Percentiles rank a stretch among this genome's conserved stretches.
phyloP scores from a whole-genome alignment of 1,140 invertebrate genomes.

The Stegodyphus mimosarum region DNA sequence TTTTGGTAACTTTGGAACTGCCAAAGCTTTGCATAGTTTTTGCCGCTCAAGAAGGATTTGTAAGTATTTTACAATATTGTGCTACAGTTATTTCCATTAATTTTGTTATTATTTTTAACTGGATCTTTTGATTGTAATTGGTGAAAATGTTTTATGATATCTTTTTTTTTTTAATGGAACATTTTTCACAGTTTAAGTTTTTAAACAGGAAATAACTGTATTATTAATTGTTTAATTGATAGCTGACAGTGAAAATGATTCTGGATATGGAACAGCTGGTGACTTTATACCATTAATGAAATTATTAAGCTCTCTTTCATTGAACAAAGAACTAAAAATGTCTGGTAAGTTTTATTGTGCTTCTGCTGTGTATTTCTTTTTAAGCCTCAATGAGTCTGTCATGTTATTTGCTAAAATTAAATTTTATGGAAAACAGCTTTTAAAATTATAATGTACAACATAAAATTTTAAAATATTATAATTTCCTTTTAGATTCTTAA shows the following conservation, averaged over 20 bases:
- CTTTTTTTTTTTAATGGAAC: neutral
- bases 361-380: no score
- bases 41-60: slow-evolving; percentile 45
- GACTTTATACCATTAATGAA: slow-evolving; percentile 45
- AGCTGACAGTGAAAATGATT: slow-evolving; percentile 62
- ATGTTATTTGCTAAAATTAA: no score
- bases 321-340: slow-evolving; percentile 51
- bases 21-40: slow-evolving; percentile 61
- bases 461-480: no score
- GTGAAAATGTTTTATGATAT: neutral
- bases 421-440: no score
- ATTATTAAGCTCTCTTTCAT: slow-evolving; percentile 36
- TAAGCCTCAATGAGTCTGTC: no score
- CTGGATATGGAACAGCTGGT: slow-evolving; percentile 55
- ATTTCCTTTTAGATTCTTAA: no score
- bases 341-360: slow-evolving; percentile 12
- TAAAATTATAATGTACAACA: no score
- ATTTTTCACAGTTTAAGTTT: neutral
- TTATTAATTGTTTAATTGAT: neutral
- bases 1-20: slow-evolving; percentile 62
- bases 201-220: neutral
- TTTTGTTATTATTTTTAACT: no score
- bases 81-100: no score
- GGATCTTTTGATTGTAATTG: no score
- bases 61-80: slow-evolving; percentile 19